Evolutionary conservation across 1,140 invertebrate genomes (phyloP).

Genomic region (Sycophaga agraensis): DNA sequence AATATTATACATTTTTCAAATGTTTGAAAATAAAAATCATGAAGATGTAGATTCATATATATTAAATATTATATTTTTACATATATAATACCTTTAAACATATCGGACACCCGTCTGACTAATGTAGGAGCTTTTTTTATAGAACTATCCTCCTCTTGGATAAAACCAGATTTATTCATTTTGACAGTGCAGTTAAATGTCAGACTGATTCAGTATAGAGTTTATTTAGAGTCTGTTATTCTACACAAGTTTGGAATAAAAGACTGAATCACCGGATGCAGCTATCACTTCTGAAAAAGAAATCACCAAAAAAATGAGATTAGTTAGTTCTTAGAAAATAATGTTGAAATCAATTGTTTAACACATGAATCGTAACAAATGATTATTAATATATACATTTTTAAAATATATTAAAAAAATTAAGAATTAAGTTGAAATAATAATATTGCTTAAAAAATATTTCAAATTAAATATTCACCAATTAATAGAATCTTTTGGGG

Average conservation of each 20-base stretch:
- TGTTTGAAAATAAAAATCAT: too few species aligned
- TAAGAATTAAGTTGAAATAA: background rate
- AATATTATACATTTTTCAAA: too few species aligned
- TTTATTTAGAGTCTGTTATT: constrained; percentile 21
- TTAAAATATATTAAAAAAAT: too few species aligned
- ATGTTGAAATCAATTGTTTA: background rate
- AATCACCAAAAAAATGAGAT: constrained; percentile 1
- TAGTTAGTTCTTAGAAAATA: background rate
- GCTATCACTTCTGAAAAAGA: constrained; percentile 30
- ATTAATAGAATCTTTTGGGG: too few species aligned
- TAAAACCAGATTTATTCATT: constrained; percentile 33
- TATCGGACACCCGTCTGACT: constrained; percentile 46
- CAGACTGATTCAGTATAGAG: background rate
- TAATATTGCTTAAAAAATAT: background rate
- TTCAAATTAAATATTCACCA: too few species aligned
- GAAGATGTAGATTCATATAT: too few species aligned
- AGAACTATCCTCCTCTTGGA: constrained; percentile 32
- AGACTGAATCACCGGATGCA: constrained; percentile 20
- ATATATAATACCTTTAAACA: constrained; percentile 47
- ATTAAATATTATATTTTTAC: too few species aligned
- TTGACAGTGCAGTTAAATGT: background rate
- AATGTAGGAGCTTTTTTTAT: constrained; percentile 43
- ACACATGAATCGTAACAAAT: too few species aligned
- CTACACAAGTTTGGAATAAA: background rate
- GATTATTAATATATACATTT: too few species aligned